These are phyloP conservation scores for Tangachromis dhanisi DNA, from an alignment of 2,113 vertebrate genomes.

Conservation along the genomic window DNA sequence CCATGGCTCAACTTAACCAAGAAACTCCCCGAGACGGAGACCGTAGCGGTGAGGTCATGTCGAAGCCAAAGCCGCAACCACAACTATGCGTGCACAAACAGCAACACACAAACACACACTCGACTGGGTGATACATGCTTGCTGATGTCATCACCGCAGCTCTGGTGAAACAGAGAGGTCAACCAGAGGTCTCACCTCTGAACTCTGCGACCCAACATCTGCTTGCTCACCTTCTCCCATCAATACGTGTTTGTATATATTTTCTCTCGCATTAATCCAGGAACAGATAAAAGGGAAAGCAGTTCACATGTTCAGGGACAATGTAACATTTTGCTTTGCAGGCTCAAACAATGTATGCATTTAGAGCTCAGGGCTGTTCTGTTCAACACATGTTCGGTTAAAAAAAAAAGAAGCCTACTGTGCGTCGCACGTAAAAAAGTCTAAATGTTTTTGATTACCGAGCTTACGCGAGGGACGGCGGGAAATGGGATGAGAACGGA, in stretches of 20 bases:
- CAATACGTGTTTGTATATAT: neutral
- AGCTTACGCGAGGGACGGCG: conserved; percentile 33
- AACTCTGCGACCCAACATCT: conserved; percentile 41
- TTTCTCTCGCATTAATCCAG: neutral
- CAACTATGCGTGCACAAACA: conserved; percentile 51
- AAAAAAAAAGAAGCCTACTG: conserved; percentile 21
- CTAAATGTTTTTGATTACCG: conserved; percentile 55
- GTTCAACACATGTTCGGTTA: conserved; percentile 43
- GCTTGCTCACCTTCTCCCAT: neutral
- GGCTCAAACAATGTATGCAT: neutral
- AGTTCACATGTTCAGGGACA: neutral
- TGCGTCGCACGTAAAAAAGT: neutral
- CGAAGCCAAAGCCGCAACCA: conserved; percentile 57
- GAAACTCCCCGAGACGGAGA: conserved; percentile 56
- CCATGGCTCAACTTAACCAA: conserved; percentile 50
- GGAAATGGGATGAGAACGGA: conserved; percentile 32
- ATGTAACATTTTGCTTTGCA: neutral
- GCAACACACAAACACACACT: conserved; percentile 45
- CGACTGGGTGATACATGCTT: conserved; percentile 47
- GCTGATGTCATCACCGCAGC: conserved; percentile 61
- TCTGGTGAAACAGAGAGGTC: conserved; percentile 44
- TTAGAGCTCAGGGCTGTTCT: conserved; percentile 29
- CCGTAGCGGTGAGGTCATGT: conserved; percentile 48
- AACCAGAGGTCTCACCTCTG: conserved; percentile 42
- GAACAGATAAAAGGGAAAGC: neutral